Percentiles rank a stretch among this genome's conserved stretches.
These are phyloP conservation scores for Speoplatyrhinus poulsoni DNA, from an alignment of 2,113 vertebrate species.

Conservation along the genomic window DNA sequence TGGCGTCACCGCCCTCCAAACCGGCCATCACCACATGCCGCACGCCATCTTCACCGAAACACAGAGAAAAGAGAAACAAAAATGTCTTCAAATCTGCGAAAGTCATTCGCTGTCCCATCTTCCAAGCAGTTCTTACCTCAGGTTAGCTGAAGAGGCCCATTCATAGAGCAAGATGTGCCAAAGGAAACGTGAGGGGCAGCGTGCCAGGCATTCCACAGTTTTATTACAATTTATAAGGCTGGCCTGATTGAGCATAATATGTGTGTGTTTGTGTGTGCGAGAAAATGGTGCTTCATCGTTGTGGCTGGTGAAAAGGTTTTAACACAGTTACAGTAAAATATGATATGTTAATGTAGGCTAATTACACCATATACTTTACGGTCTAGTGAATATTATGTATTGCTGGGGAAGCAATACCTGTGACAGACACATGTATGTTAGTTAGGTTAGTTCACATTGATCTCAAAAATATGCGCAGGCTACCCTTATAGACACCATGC, in stretches of 20 bases:
- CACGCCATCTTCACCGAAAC: slow-evolving; percentile 25
- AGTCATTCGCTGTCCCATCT: not conserved
- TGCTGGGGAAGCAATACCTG: no score
- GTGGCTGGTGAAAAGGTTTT: slow-evolving; percentile 26
- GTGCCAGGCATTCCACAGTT: slow-evolving; percentile 74
- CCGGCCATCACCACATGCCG: slow-evolving; percentile 16
- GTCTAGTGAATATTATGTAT: no score
- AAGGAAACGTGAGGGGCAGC: slow-evolving; percentile 64
- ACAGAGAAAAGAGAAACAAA: slow-evolving; percentile 50
- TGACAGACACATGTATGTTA: no score
- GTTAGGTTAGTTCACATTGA: no score
- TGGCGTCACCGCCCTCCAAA: slow-evolving; percentile 27
- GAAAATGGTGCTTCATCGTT: slow-evolving; percentile 45
- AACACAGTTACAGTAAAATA: not conserved
- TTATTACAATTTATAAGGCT: slow-evolving; percentile 74
- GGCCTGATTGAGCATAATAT: slow-evolving; percentile 51
- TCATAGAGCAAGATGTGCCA: slow-evolving; percentile 68
- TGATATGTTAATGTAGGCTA: no score
- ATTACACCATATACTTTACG: no score
- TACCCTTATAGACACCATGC: slow-evolving; percentile 18
- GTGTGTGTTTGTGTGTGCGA: slow-evolving; percentile 27
- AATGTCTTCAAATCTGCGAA: not conserved
- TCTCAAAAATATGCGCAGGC: no score
- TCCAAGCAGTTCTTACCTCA: slow-evolving; percentile 46
- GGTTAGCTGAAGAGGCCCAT: slow-evolving; percentile 63